Evolutionary conservation across 2,888 invertebrate species (phyloP).

Genomic region (Parascotia fuliginaria): DNA sequence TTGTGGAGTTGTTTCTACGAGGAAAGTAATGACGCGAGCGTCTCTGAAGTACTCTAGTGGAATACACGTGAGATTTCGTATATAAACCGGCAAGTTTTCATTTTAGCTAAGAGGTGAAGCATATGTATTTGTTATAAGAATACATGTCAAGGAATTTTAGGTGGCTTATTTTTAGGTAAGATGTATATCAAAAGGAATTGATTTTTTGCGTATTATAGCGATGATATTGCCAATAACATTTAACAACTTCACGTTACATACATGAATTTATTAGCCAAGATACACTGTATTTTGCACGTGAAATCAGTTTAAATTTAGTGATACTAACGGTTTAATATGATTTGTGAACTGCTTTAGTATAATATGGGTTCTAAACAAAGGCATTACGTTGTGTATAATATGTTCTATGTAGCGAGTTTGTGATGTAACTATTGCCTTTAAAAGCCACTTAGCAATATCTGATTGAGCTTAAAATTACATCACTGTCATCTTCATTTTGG

Average conservation of each 20-base stretch:
- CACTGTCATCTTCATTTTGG: neutral
- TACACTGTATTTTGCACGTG: constrained; percentile 15
- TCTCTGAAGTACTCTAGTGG: constrained; percentile 27
- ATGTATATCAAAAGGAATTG: constrained; percentile 15
- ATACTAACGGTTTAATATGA: constrained; percentile 25
- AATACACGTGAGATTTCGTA: constrained; percentile 33
- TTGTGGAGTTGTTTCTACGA: constrained; percentile 28
- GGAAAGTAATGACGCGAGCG: constrained; percentile 34
- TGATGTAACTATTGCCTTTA: constrained; percentile 8
- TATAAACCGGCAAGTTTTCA: constrained; percentile 31
- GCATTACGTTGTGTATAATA: constrained; percentile 15
- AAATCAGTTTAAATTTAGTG: neutral
- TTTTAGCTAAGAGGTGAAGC: constrained; percentile 29
- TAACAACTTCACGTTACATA: constrained; percentile 9
- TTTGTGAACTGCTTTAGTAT: constrained; percentile 28
- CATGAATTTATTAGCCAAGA: constrained; percentile 28
- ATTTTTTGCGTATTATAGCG: constrained; percentile 5
- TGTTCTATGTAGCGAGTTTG: constrained; percentile 11
- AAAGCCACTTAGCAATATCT: constrained; percentile 1
- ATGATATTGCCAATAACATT: neutral
- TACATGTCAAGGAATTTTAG: constrained; percentile 18
- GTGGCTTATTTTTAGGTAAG: constrained; percentile 10
- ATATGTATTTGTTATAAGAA: constrained; percentile 31
- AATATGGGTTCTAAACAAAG: constrained; percentile 23
- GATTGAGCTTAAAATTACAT: constrained; percentile 4